These are phyloP conservation scores for Anoplopoma fimbria DNA, from an alignment of 2,113 vertebrate species.

Conservation along the genomic window DNA sequence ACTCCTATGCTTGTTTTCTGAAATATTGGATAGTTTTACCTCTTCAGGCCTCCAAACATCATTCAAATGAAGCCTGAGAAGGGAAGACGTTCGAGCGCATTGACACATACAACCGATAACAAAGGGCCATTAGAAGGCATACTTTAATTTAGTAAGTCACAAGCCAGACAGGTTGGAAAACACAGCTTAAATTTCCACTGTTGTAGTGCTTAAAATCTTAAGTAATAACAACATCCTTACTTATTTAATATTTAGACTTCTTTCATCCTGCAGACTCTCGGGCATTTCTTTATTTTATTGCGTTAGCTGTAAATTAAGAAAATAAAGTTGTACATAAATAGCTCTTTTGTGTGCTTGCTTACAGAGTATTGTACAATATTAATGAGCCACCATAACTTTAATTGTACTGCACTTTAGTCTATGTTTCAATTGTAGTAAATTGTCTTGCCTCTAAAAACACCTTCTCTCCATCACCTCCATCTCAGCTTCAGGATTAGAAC, in stretches of 20 bases:
- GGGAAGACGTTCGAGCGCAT: too few species aligned
- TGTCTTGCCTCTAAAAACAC: background rate
- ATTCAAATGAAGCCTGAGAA: background rate
- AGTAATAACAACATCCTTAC: background rate
- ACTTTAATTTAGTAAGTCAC: too few species aligned
- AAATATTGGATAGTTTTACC: background rate
- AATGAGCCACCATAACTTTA: background rate
- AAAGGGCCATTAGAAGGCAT: too few species aligned
- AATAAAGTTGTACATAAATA: background rate
- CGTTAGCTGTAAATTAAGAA: background rate
- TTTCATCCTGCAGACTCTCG: background rate
- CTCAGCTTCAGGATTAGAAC: constrained; percentile 28
- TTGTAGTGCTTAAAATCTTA: too few species aligned
- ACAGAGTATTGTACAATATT: background rate
- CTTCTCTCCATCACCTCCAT: background rate
- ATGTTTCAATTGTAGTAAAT: background rate
- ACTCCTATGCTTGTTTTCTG: background rate
- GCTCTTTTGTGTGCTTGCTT: background rate
- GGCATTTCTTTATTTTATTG: background rate
- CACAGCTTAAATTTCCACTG: too few species aligned
- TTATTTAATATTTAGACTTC: background rate
- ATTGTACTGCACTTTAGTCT: background rate
- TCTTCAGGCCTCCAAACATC: background rate
- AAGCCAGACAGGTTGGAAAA: too few species aligned
- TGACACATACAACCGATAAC: too few species aligned